Conservation (phyloP, 1,140 invertebrate genomes). For the Macrostomum lignano region DNA sequence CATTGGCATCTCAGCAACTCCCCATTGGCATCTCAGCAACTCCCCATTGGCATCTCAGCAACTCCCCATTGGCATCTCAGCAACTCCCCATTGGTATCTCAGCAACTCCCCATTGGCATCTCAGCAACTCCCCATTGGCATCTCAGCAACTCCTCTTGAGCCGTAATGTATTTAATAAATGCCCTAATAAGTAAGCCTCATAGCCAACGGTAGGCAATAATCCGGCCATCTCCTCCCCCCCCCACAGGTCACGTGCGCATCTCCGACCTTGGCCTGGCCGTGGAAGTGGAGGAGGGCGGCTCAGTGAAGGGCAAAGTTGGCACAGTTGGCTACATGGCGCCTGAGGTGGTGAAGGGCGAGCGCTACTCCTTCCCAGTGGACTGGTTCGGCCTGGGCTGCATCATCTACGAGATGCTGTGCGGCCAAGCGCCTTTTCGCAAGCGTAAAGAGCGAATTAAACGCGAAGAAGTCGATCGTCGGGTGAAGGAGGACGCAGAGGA, state of each 20-base stretch:
- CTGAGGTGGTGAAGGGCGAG: conserved; percentile 93
- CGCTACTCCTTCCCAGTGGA: conserved; percentile 89
- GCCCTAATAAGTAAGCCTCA: too few species aligned
- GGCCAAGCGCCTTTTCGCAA: conserved; percentile 66
- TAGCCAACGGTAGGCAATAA: too few species aligned
- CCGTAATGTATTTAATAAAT: too few species aligned
- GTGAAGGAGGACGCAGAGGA: conserved; percentile 82
- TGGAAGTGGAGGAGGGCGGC: conserved; percentile 88
- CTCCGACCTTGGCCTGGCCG: conserved; percentile 79
- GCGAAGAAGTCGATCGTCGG: conserved; percentile 79
- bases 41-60: too few species aligned
- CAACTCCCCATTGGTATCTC: too few species aligned
- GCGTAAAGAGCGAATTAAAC: conserved; percentile 55
- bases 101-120: too few species aligned
- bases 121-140: too few species aligned
- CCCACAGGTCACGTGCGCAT: conserved; percentile 42
- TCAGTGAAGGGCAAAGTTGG: conserved; percentile 78
- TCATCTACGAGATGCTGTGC: conserved; percentile 97
- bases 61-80: too few species aligned
- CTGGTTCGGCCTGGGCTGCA: conserved; percentile 94
- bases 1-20: too few species aligned
- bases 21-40: too few species aligned
- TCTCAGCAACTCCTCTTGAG: too few species aligned
- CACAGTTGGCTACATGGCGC: conserved; percentile 83
- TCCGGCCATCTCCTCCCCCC: too few species aligned